Base-by-base conservation (phyloP, 1,140 invertebrate species). In the Leptopilina boulardi region DNA sequence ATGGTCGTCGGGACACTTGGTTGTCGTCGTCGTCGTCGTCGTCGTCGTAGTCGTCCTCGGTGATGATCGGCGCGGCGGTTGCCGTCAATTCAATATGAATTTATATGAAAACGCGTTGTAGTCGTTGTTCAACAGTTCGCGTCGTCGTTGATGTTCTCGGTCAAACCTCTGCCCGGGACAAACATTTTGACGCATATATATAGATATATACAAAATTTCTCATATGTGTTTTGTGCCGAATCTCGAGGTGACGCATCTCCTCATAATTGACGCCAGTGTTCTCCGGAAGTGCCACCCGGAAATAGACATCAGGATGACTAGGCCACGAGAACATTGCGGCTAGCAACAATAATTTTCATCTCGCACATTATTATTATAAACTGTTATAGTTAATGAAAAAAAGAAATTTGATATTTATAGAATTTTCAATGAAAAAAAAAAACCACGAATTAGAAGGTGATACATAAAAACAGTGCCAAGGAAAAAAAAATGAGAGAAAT, bases 1-100 rank as follows among this genome's bases (percentile, higher is more conserved):
- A 83, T 87, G 84, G 84, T 88, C 84, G 83, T 87, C 81, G 85
- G 85, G 83, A 88, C 86, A 85, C 80, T 86, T 84, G 86, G 84
- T 38, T 9, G 34, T 38, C 34, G 30, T 84, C 81, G 84, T 87
- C 83, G 83, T 38, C 34, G 34, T 38, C 34, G 30, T 84, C 81
- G 84, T 87, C 83, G 83, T 84, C 87, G 87, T 87, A 81, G 82
- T 84, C 85, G 84, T 87, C 83, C 83, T 85, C 83, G 84, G 80
- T 78, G 79, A 79, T 73, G 74, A 80, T 87, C 85, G 83, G 82
- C 83, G 81, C 70, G 71, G 76, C 80, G 80, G 82, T n/a, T 80
- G 83, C 84, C 80, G 81, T 83, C 80, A 79, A 84, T 84, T 81
- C 74, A 78, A n/a, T 76, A 77, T 78, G 80, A 77, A 79, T 83